These are phyloP conservation scores for Apeltes quadracus DNA, from an alignment of 2,113 vertebrate species.

Conservation along the genomic window DNA sequence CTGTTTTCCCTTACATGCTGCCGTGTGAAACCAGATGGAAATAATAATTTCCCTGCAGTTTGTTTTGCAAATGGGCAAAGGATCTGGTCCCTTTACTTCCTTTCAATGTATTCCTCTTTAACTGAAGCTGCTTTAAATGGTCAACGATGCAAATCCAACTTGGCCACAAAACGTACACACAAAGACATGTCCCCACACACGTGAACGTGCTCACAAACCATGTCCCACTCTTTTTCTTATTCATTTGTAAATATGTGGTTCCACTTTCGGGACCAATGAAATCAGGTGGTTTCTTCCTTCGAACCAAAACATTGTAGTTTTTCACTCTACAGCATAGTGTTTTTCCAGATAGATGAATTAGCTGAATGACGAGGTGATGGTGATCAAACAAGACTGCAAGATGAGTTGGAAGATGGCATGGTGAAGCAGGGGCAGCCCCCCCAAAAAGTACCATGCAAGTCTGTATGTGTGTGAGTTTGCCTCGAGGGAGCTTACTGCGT, in stretches of 20 bases:
- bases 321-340: background rate
- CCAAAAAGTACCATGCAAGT: conserved; percentile 23
- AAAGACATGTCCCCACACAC: background rate
- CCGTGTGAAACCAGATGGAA: conserved; percentile 7
- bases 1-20: background rate
- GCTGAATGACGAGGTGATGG: background rate
- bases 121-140: conserved; percentile 36
- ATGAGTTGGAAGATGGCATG: conserved; percentile 34
- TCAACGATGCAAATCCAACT: conserved; percentile 19
- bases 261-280: background rate
- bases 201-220: background rate
- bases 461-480: conserved; percentile 26
- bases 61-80: conserved; percentile 57
- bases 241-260: background rate
- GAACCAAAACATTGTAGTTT: background rate
- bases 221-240: background rate
- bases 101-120: conserved; percentile 42
- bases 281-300: background rate
- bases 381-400: conserved; percentile 31
- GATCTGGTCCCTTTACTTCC: conserved; percentile 9
- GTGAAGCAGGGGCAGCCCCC: conserved; percentile 20
- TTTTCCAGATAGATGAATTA: conserved; percentile 9
- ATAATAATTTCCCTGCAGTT: conserved; percentile 53
- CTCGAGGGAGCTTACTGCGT: conserved; percentile 64
- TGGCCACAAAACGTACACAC: background rate